Conservation (phyloP, 1,140 invertebrate species). For the Oryctes rhinoceros region DNA sequence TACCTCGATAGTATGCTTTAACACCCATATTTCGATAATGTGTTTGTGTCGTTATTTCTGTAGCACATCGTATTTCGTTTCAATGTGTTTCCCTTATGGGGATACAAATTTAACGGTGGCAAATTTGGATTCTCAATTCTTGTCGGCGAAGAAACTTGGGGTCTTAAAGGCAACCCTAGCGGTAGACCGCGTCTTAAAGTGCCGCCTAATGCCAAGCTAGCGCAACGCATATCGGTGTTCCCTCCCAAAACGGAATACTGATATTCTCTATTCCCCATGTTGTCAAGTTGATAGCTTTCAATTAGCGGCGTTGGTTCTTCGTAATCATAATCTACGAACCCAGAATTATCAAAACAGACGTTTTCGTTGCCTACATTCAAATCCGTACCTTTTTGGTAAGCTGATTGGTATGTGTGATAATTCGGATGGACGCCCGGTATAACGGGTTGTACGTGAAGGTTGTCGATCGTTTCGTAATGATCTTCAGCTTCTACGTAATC, state of each 20-base stretch:
- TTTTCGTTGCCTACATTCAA: slow-evolving; percentile 17
- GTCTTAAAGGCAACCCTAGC: slow-evolving; percentile 53
- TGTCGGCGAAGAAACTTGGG: slow-evolving; percentile 78
- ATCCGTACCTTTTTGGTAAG: slow-evolving; percentile 55
- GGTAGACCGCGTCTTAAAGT: slow-evolving; percentile 57
- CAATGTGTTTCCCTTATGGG: slow-evolving; percentile 59
- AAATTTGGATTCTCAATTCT: slow-evolving; percentile 82
- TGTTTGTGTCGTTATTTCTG: slow-evolving; percentile 54
- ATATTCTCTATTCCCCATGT: slow-evolving; percentile 55
- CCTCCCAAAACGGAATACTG: slow-evolving; percentile 48
- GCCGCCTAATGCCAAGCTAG: slow-evolving; percentile 48
- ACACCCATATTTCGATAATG: slow-evolving; percentile 54
- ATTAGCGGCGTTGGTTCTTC: slow-evolving; percentile 76
- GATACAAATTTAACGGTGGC: slow-evolving; percentile 77
- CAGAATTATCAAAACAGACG: slow-evolving; percentile 70
- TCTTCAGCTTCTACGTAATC: slow-evolving; percentile 70
- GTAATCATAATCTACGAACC: slow-evolving; percentile 77
- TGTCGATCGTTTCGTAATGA: slow-evolving; percentile 79
- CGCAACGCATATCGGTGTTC: slow-evolving; percentile 59
- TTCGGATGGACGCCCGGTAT: slow-evolving; percentile 46
- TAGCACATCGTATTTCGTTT: slow-evolving; percentile 54
- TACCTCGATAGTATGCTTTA: slow-evolving; percentile 29
- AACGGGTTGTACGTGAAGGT: slow-evolving; percentile 63
- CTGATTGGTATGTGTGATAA: slow-evolving; percentile 45
- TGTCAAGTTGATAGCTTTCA: slow-evolving; percentile 74